Evolutionary conservation across 2,888 invertebrate genomes (phyloP).

Genomic region (Mechanitis messenoides): DNA sequence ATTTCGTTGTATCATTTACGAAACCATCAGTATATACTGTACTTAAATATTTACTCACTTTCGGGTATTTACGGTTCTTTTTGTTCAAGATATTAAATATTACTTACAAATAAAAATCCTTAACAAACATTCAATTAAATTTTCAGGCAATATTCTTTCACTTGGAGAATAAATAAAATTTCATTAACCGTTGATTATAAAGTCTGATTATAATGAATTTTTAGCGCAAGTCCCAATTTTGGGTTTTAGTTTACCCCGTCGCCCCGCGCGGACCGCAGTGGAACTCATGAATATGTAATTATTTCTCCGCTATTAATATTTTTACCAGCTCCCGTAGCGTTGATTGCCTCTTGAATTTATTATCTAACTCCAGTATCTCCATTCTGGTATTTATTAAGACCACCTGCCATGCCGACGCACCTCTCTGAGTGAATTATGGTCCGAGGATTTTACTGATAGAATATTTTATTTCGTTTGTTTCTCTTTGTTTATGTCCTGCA

Average conservation of each 20-base stretch:
- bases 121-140: too few species aligned
- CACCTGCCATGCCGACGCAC: conserved; percentile 68
- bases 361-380: conserved; percentile 68
- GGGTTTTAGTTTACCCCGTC: conserved; percentile 52
- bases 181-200: conserved; percentile 11
- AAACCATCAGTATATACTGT: too few species aligned
- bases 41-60: too few species aligned
- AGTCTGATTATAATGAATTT: conserved; percentile 24
- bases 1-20: too few species aligned
- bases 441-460: conserved; percentile 70
- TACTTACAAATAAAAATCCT: too few species aligned
- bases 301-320: conserved; percentile 75
- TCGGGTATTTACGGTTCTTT: too few species aligned
- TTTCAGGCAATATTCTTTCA: neutral
- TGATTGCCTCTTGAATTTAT: conserved; percentile 78
- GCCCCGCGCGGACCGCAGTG: conserved; percentile 40
- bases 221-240: conserved; percentile 41
- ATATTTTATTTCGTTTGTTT: conserved; percentile 68
- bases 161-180: conserved; percentile 9
- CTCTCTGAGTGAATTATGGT: conserved; percentile 68
- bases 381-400: conserved; percentile 76
- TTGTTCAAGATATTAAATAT: too few species aligned
- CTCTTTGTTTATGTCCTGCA: conserved; percentile 50
- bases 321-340: conserved; percentile 71
- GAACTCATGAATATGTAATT: conserved; percentile 74